These are phyloP conservation scores for Orientallactaga sibirica DNA, from an alignment of 2,797 vertebrate genomes.

Conservation along the genomic window DNA sequence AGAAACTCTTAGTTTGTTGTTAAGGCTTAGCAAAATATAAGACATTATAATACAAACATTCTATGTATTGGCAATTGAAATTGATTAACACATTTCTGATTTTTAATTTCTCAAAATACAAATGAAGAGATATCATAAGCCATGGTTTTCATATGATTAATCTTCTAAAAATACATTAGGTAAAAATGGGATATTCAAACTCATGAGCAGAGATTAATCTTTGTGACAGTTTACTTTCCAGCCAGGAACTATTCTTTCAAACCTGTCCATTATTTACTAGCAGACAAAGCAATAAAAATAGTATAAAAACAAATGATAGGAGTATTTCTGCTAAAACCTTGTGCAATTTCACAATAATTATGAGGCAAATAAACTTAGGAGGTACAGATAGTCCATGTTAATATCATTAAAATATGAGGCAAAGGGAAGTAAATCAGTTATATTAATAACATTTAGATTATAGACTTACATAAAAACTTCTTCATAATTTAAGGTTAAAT, in stretches of 20 bases:
- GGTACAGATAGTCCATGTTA: not conserved
- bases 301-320: not conserved
- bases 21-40: constrained; percentile 10
- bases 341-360: constrained; percentile 18
- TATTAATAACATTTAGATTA: constrained; percentile 33
- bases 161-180: constrained; percentile 27
- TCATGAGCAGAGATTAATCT: constrained; percentile 5
- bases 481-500: constrained; percentile 85
- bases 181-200: not conserved
- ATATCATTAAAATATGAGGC: constrained; percentile 2
- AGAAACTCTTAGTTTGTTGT: not conserved
- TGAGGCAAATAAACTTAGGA: constrained; percentile 4
- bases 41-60: not conserved
- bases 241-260: not conserved
- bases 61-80: constrained; percentile 1
- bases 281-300: not conserved
- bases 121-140: constrained; percentile 20
- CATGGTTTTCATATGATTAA: constrained; percentile 54
- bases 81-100: constrained; percentile 6
- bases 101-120: constrained; percentile 10
- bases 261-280: not conserved
- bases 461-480: not conserved
- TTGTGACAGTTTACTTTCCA: constrained; percentile 20
- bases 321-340: constrained; percentile 4
- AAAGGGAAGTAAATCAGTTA: not conserved